Conservation (phyloP, 2,888 invertebrate genomes). For the Euspilapteryx auroguttella region DNA sequence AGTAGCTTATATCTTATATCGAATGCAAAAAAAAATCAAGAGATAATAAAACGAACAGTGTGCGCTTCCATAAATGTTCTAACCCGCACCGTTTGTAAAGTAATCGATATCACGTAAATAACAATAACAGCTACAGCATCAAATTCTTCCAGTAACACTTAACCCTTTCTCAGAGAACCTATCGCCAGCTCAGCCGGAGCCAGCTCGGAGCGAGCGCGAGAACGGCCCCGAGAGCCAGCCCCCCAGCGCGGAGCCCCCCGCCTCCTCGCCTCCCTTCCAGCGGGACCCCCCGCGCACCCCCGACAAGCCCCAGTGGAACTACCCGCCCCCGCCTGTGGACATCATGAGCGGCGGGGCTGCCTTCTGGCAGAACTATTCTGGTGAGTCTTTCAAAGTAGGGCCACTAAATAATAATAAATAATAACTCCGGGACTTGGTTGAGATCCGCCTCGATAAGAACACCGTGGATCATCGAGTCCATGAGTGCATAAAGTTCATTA, state of each 20-base stretch:
- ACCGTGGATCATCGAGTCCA: too few species aligned
- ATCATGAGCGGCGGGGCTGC: constrained; percentile 84
- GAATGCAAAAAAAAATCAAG: too few species aligned
- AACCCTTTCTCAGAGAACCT: constrained; percentile 32
- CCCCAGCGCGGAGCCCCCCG: constrained; percentile 42
- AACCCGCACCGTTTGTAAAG: too few species aligned
- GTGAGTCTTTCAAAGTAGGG: constrained; percentile 52
- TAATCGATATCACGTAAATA: too few species aligned
- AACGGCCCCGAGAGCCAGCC: constrained; percentile 52
- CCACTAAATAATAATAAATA: constrained; percentile 7
- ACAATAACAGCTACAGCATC: too few species aligned
- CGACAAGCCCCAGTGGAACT: constrained; percentile 58
- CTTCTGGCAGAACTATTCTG: constrained; percentile 92
- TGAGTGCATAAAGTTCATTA: too few species aligned
- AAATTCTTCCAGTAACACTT: too few species aligned
- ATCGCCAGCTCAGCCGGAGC: constrained; percentile 29
- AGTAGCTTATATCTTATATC: too few species aligned
- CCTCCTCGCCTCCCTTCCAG: constrained; percentile 46
- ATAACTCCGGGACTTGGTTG: constrained; percentile 4
- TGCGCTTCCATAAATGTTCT: too few species aligned
- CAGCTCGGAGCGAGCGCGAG: constrained; percentile 37
- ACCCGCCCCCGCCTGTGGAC: constrained; percentile 62
- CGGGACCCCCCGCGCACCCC: constrained; percentile 47
- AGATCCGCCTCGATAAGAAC: too few species aligned
- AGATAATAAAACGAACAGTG: too few species aligned